Conservation (phyloP, 2,113 vertebrate species). For the Periophthalmodon schlosseri region DNA sequence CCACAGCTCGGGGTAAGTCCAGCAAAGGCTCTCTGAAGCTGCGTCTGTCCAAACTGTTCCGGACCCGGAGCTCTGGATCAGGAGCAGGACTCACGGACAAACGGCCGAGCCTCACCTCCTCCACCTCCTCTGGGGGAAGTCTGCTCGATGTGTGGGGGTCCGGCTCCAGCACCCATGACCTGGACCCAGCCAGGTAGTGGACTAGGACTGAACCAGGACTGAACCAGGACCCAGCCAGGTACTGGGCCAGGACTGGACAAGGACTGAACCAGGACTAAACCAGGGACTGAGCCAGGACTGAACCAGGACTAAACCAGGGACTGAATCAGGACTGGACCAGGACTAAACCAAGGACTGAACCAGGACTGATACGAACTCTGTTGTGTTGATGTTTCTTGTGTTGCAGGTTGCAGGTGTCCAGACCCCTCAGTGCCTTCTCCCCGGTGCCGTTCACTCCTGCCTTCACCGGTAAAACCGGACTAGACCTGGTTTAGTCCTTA, state of each 20-base stretch:
- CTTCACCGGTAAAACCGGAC: slow-evolving; percentile 85
- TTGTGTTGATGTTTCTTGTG: not conserved
- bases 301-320: slow-evolving; percentile 78
- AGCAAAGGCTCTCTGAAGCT: slow-evolving; percentile 79
- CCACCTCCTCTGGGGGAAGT: slow-evolving; percentile 82
- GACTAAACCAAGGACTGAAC: not conserved
- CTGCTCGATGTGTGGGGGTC: slow-evolving; percentile 83
- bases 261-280: not conserved
- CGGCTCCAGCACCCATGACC: slow-evolving; percentile 74
- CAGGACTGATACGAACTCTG: not conserved
- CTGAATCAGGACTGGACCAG: not conserved
- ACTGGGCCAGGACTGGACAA: slow-evolving; percentile 70
- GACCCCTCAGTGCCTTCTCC: slow-evolving; percentile 94
- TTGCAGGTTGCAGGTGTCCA: slow-evolving; percentile 83
- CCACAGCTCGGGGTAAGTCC: slow-evolving; percentile 57
- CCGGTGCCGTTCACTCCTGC: slow-evolving; percentile 87
- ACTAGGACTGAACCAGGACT: not conserved
- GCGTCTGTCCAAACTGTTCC: slow-evolving; percentile 87
- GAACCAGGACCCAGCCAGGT: slow-evolving; percentile 40
- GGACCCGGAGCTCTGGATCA: slow-evolving; percentile 84
- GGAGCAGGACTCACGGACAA: slow-evolving; percentile 68
- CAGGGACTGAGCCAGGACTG: too few species aligned
- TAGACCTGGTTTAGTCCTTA: not conserved
- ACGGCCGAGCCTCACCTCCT: slow-evolving; percentile 76
- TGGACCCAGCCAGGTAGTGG: slow-evolving; percentile 79